Conservation (phyloP, 2,888 invertebrate genomes). For the Sicus ferrugineus region DNA sequence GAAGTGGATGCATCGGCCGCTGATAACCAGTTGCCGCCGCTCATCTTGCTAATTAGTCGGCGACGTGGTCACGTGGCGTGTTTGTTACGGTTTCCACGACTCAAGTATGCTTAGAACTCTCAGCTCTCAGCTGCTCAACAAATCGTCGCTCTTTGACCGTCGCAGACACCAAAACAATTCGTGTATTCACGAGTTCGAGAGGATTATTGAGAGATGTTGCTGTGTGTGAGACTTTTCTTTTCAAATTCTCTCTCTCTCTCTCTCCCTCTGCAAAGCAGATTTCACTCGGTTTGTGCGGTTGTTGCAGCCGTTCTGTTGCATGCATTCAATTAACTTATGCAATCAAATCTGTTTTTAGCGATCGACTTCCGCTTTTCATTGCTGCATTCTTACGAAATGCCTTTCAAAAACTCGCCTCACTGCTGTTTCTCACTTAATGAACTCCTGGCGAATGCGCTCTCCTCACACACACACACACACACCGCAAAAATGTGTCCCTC, state of each 20-base stretch:
- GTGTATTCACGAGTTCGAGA: too few relatives aligned
- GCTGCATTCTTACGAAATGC: not conserved
- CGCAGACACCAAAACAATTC: too few relatives aligned
- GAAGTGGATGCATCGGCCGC: too few relatives aligned
- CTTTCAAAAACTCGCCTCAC: not conserved
- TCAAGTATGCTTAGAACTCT: too few relatives aligned
- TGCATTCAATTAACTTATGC: constrained; percentile 15
- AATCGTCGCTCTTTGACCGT: too few relatives aligned
- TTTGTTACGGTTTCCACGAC: too few relatives aligned
- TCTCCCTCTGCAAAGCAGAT: not conserved
- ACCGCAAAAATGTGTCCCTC: not conserved
- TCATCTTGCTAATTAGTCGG: too few relatives aligned
- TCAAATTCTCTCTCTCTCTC: constrained; percentile 1
- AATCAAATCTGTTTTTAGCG: not conserved
- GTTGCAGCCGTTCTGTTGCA: constrained; percentile 8
- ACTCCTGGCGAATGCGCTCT: not conserved
- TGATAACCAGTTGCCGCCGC: too few relatives aligned
- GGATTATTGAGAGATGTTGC: too few relatives aligned
- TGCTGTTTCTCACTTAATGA: not conserved
- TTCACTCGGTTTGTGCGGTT: constrained; percentile 8
- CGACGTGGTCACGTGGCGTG: too few relatives aligned
- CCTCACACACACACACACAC: not conserved
- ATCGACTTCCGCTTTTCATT: not conserved
- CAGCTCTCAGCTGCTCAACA: too few relatives aligned
- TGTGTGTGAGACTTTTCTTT: too few relatives aligned